These are phyloP conservation scores for Muscidifurax raptorellus DNA, from an alignment of 1,140 invertebrate genomes.

Conservation along the genomic window DNA sequence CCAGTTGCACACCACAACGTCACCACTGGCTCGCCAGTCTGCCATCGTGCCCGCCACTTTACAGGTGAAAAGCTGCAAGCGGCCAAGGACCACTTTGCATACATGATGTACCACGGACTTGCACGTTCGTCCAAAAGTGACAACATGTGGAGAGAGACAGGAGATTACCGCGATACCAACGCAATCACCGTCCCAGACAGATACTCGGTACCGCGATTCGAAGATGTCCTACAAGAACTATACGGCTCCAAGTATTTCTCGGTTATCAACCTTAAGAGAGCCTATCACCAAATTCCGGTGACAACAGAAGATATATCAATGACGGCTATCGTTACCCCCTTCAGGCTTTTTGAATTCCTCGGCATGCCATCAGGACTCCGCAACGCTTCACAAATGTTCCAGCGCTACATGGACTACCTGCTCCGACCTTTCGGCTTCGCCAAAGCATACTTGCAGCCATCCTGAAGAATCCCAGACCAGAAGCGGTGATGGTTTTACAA, in stretches of 20 bases:
- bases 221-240: slow-evolving; percentile 58
- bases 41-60: slow-evolving; percentile 47
- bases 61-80: neutral
- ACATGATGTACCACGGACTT: neutral
- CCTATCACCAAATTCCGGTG: slow-evolving; percentile 74
- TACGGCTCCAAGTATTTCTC: slow-evolving; percentile 68
- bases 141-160: slow-evolving; percentile 51
- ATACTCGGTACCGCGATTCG: slow-evolving; percentile 68
- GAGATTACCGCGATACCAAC: slow-evolving; percentile 59
- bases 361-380: slow-evolving; percentile 72
- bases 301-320: slow-evolving; percentile 64
- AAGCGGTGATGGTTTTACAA: neutral
- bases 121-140: too few relatives aligned
- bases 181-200: slow-evolving; percentile 65
- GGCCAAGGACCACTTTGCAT: neutral
- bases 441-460: too few relatives aligned
- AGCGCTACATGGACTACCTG: slow-evolving; percentile 71
- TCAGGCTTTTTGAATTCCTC: slow-evolving; percentile 62
- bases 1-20: neutral
- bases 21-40: slow-evolving; percentile 57
- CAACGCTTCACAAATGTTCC: slow-evolving; percentile 72
- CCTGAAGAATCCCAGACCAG: neutral
- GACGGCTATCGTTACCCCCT: slow-evolving; percentile 67
- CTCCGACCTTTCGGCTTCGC: too few relatives aligned
- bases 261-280: slow-evolving; percentile 71